Conservation (phyloP, 2,888 invertebrate species). For the Scelioninae gen. 1 region DNA sequence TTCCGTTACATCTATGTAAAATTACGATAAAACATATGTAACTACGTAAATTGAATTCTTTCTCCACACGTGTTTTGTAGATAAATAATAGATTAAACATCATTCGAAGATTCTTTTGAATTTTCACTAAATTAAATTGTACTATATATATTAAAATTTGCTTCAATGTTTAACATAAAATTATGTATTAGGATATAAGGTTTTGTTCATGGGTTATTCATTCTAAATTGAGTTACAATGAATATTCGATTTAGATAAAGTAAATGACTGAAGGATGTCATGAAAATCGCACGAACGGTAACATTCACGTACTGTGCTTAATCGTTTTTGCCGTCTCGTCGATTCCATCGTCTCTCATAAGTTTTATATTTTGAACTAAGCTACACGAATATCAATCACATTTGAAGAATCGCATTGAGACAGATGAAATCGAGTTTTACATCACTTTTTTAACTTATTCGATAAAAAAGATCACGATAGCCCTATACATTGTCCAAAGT, state of each 20-base stretch:
- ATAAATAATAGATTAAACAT: constrained; percentile 9
- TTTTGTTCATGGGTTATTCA: constrained; percentile 2
- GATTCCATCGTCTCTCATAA: constrained; percentile 56
- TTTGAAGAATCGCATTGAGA: constrained; percentile 46
- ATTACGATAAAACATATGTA: no score
- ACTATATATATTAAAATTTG: not conserved
- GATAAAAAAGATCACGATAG: constrained; percentile 71
- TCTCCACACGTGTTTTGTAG: no score
- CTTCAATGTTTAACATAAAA: not conserved
- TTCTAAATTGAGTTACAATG: constrained; percentile 14
- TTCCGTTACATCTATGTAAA: no score
- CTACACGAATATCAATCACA: constrained; percentile 63
- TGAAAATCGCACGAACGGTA: constrained; percentile 20
- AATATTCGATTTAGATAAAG: constrained; percentile 43
- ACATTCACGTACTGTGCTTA: constrained; percentile 64
- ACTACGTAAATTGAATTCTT: no score
- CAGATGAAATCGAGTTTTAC: constrained; percentile 64
- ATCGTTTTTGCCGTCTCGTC: constrained; percentile 72
- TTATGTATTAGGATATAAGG: not conserved
- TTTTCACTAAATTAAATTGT: not conserved
- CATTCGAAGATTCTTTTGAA: constrained; percentile 18
- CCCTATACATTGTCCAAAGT: constrained; percentile 66
- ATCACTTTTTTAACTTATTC: constrained; percentile 67
- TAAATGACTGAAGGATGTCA: constrained; percentile 25
- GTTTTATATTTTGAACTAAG: constrained; percentile 41